A percentile compares a stretch with the other conserved stretches of the same genome.
These are phyloP conservation scores for Hoplostethus atlanticus DNA, from an alignment of 2,797 vertebrate genomes.

Conservation along the genomic window DNA sequence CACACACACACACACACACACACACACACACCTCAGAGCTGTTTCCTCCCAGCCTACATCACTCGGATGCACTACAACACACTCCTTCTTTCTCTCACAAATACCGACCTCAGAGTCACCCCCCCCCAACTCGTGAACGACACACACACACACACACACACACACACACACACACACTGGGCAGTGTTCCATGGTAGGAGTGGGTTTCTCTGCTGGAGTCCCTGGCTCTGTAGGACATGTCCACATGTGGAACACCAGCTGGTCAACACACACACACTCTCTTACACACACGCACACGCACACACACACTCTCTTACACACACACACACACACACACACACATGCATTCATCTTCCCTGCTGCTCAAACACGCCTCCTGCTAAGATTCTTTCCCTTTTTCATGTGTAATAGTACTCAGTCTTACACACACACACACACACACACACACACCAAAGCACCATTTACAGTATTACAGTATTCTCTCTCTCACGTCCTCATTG, in stretches of 20 bases:
- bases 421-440: slow-evolving; percentile 8
- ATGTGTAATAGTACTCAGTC: slow-evolving; percentile 53
- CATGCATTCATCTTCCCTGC: slow-evolving; percentile 46
- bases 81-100: not conserved
- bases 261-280: slow-evolving; percentile 33
- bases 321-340: not conserved
- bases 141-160: not conserved
- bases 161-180: slow-evolving; percentile 39
- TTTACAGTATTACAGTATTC: slow-evolving; percentile 50
- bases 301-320: slow-evolving; percentile 27
- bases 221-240: slow-evolving; percentile 51
- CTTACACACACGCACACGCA: slow-evolving; percentile 15
- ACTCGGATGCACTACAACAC: not conserved
- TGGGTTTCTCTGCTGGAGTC: slow-evolving; percentile 53
- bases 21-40: too few species aligned
- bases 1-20: too few species aligned
- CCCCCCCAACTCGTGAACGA: too few species aligned
- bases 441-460: slow-evolving; percentile 24
- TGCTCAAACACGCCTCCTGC: slow-evolving; percentile 61
- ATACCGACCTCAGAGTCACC: not conserved
- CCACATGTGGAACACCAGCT: slow-evolving; percentile 72
- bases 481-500: slow-evolving; percentile 38
- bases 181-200: slow-evolving; percentile 47
- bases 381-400: slow-evolving; percentile 61
- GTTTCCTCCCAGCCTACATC: too few species aligned